Evolutionary conservation across 2,888 invertebrate genomes (phyloP), one percentile per base, ranked within the genome.

Genomic region (Eupithecia tripunctaria): DNA sequence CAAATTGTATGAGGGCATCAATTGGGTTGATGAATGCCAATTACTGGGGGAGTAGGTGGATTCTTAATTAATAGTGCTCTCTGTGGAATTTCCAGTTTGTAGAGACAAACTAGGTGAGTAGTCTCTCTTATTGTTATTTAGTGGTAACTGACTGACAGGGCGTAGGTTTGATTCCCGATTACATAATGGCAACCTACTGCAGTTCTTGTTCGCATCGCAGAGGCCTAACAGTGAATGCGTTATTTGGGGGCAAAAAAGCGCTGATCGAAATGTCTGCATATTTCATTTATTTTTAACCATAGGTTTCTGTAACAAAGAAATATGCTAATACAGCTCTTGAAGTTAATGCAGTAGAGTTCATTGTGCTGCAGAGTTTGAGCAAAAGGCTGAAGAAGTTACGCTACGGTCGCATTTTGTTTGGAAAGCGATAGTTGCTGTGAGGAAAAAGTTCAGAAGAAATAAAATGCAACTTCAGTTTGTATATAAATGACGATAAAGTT

Each of bases 341-440:
- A 32, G 18, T 63, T 32, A 0, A 12, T 32, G 32, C 12, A 36
- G n/a, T 63, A 63, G 32, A 32, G 62, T 63, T 36, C 62, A 63
- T 32, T 32, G n/a, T 63, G 29, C 62, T 10, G 18, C 29, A 7
- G 15, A 15, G 18, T 18, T 62, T 32, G n/a, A 60, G 56, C 25
- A 56, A 56, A 56, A 25, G 14, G 25, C 56, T 25, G 21, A 56
- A 12, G 56, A 60, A 60, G 62, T 36, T 63, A 25, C 12, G 36
- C n/a, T 65, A 41, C 60, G 56, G 18, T 38, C 43, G 67, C 71
- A 74, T 70, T 72, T 76, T 73, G 73, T 70, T 71, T 60, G 70
- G 36, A 67, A 73, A 75, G 70, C 68, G 74, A 71, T 71, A 68
- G 70, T 71, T 62, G 72, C 38, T 56, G 62, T 27, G 51, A 38